A percentile compares a stretch with the other conserved stretches of the same genome.
Evolutionary conservation across 1,140 invertebrate genomes (phyloP).

Genomic region (Caenorhabditis elegans): WBcel235 BX284606.5:2119001-2119500

Average conservation of each 20-base stretch:
- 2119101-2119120: neutral
- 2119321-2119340: conserved; percentile 71
- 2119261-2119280: conserved; percentile 67
- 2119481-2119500: too few species aligned
- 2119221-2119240: conserved; percentile 67
- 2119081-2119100: too few species aligned
- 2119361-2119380: neutral
- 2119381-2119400: too few species aligned
- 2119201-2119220: conserved; percentile 69
- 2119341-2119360: conserved; percentile 69
- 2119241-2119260: conserved; percentile 71
- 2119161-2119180: neutral
- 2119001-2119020: neutral
- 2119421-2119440: too few species aligned
- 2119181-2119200: neutral
- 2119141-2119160: conserved; percentile 15
- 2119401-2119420: too few species aligned
- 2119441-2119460: too few species aligned
- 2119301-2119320: conserved; percentile 70
- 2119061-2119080: too few species aligned
- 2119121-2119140: conserved; percentile 9
- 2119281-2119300: conserved; percentile 70
- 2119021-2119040: neutral
- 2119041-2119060: too few species aligned
- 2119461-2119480: too few species aligned